Evolutionary conservation across 2,888 invertebrate genomes (phyloP), one percentile per base, ranked within the genome.

Genomic region (Andrena minutula): DNA sequence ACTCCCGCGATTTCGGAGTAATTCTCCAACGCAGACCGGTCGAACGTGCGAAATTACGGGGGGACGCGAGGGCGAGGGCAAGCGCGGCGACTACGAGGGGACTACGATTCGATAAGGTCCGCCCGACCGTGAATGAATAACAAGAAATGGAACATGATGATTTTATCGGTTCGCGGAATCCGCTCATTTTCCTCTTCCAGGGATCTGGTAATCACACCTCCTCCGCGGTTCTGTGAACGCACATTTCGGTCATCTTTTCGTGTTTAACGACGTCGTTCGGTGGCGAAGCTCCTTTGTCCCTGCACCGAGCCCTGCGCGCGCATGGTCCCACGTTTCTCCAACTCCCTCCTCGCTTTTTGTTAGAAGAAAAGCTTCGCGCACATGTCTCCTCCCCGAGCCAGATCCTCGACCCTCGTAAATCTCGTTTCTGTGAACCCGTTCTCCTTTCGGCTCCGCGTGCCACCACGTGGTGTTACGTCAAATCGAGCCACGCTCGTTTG

Each of bases 391-490:
- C n/a, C 30, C 5, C 28, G 60, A 41, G 56, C 56, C 47, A 53
- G 68, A 68, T 80, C 74, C 32, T 51, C 58, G 58, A 28, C 30
- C 51, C 69, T 78, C 77, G 75, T 72, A 75, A 83, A 83, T 73
- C 70, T 72, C 61, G 61, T 79, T 79, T 61, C 64, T 58, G 28
- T 75, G 77, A 82, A 82, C 79, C 47, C 69, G 75, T 73, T 79
- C 56, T 12, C 53, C 47, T 76, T 41, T 51, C 56, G 32, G 51
- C 26, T 61, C 76, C 70, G 63, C 75, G 73, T 74, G 79, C 72
- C 60, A 79, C 75, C 87, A 76, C 84, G 87, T 82, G 87, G 84
- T 58, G 63, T 77, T 63, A 20, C 47, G 53, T 69, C 68, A 60
- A 80, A 80, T 73, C 66, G 35, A 69, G 28, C 65, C 28, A 51